These are phyloP conservation scores for Columba guinea DNA, from an alignment of 2,797 vertebrate genomes.

Conservation along the genomic window DNA sequence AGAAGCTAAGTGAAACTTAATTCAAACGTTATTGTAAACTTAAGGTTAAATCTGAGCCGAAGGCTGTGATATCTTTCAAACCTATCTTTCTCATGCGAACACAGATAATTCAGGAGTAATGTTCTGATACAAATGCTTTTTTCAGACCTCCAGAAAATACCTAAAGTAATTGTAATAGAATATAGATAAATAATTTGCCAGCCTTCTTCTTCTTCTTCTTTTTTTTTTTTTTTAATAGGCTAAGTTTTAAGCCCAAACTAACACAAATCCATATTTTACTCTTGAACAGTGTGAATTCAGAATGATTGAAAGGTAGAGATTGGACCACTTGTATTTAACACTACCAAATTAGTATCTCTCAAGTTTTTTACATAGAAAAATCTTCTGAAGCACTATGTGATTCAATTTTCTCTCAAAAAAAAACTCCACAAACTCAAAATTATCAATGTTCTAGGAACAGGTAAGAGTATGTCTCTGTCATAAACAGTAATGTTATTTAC, in stretches of 20 bases:
- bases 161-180: background rate
- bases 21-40: background rate
- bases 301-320: conserved; percentile 6
- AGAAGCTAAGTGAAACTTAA: background rate
- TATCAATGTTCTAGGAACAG: background rate
- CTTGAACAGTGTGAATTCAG: background rate
- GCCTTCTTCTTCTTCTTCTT: background rate
- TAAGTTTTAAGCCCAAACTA: background rate
- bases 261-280: background rate
- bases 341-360: background rate
- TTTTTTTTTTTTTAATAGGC: too few relatives aligned
- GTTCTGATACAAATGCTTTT: background rate
- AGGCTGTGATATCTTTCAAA: background rate
- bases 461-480: background rate
- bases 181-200: background rate
- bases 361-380: background rate
- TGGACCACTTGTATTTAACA: background rate
- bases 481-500: background rate
- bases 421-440: background rate
- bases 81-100: background rate
- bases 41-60: background rate
- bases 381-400: background rate
- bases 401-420: background rate
- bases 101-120: background rate
- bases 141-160: background rate